Evolutionary conservation across 2,888 invertebrate genomes (phyloP).

Genomic region (Syrphus vitripennis): DNA sequence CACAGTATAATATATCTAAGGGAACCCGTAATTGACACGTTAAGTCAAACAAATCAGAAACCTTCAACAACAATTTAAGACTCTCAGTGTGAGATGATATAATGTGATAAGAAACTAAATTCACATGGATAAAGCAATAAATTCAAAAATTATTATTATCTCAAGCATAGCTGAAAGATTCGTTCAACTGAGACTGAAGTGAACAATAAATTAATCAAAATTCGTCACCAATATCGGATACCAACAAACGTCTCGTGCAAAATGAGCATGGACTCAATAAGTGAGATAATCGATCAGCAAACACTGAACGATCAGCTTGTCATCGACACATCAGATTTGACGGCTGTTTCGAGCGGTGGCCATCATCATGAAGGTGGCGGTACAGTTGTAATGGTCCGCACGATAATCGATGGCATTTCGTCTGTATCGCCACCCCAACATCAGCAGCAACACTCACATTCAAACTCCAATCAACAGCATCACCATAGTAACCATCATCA

Average conservation of each 20-base stretch:
- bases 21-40: neutral
- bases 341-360: conserved; percentile 69
- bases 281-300: conserved; percentile 84
- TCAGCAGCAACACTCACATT: conserved; percentile 71
- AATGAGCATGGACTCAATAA: conserved; percentile 83
- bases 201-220: conserved; percentile 36
- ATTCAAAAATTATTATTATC: neutral
- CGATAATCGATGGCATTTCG: conserved; percentile 76
- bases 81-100: neutral
- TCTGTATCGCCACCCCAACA: conserved; percentile 63
- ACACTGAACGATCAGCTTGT: conserved; percentile 82
- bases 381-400: conserved; percentile 79
- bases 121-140: conserved; percentile 5
- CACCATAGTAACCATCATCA: conserved; percentile 67
- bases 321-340: conserved; percentile 79
- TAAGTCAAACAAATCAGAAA: neutral
- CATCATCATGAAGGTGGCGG: conserved; percentile 75
- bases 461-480: conserved; percentile 73
- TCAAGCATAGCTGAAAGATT: neutral
- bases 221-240: conserved; percentile 65
- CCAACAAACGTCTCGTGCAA: conserved; percentile 39
- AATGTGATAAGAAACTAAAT: neutral
- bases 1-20: no score
- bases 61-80: neutral
- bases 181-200: neutral